Percentiles rank a stretch among this genome's conserved stretches.
These are phyloP conservation scores for Drosophila antonietae DNA, from an alignment of 2,888 invertebrate species.

Conservation along the genomic window DNA sequence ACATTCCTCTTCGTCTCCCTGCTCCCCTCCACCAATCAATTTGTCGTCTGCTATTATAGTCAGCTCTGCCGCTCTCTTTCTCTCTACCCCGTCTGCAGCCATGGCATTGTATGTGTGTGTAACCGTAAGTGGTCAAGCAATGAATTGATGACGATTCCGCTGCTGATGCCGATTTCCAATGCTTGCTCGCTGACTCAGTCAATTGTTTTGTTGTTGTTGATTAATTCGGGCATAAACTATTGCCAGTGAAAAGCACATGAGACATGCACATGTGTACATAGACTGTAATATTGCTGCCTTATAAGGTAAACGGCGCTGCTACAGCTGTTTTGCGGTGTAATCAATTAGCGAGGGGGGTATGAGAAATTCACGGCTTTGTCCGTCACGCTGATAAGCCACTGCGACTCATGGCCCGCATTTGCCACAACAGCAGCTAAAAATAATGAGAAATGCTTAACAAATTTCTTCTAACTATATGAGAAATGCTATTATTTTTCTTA, in stretches of 20 bases:
- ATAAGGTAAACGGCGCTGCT: conserved; percentile 57
- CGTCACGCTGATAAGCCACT: conserved; percentile 47
- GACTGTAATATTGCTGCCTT: conserved; percentile 49
- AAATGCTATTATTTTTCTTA: conserved; percentile 24
- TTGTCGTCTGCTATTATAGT: neutral
- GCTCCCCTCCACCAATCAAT: neutral
- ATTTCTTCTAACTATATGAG: neutral
- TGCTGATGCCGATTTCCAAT: conserved; percentile 41
- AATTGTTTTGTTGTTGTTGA: conserved; percentile 42
- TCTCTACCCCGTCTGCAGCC: neutral
- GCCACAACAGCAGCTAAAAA: conserved; percentile 10
- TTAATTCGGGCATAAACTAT: conserved; percentile 55
- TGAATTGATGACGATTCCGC: conserved; percentile 56
- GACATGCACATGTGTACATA: conserved; percentile 1
- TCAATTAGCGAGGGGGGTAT: conserved; percentile 41
- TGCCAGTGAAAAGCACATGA: conserved; percentile 14
- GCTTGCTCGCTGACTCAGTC: conserved; percentile 61
- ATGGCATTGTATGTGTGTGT: conserved; percentile 27
- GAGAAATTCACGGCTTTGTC: conserved; percentile 14
- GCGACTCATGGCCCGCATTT: conserved; percentile 40
- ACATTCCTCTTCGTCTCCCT: neutral
- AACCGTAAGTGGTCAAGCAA: conserved; percentile 35
- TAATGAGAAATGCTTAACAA: neutral
- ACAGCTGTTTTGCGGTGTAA: conserved; percentile 34
- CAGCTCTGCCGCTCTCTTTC: neutral